These are phyloP conservation scores for Neoarius graeffei DNA, from an alignment of 2,113 vertebrate species.

Conservation along the genomic window DNA sequence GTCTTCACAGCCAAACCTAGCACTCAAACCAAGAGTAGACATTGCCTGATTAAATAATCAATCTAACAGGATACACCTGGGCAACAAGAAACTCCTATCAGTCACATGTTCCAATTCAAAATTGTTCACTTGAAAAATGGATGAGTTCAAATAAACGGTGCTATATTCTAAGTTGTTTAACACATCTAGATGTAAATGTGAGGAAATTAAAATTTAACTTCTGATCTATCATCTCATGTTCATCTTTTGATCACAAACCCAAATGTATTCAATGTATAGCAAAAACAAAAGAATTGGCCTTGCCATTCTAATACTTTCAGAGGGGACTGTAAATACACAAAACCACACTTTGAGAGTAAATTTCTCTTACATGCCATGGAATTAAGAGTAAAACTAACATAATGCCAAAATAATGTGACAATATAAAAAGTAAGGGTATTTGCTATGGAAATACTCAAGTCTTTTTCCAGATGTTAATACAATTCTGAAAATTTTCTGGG, in stretches of 20 bases:
- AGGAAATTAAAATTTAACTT: no score
- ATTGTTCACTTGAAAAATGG: not conserved
- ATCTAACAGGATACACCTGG: not conserved
- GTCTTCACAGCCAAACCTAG: not conserved
- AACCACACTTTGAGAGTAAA: not conserved
- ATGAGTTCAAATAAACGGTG: no score
- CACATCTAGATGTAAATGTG: no score
- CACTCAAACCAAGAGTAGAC: not conserved
- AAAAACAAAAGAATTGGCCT: no score
- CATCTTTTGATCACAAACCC: no score
- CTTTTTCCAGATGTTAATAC: not conserved
- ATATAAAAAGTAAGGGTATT: not conserved
- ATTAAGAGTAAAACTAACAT: not conserved
- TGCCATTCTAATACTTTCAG: no score
- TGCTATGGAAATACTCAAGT: not conserved
- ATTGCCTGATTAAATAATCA: not conserved
- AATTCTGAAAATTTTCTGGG: not conserved
- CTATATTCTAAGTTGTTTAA: no score
- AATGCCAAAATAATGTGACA: not conserved
- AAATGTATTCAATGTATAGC: no score
- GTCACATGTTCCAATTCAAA: not conserved
- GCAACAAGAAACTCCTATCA: not conserved
- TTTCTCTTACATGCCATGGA: not conserved
- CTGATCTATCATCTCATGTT: no score
- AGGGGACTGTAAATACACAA: no score